phyloP scores from a whole-genome alignment of 37 sponge, comb jelly and placozoan genomes.

The Spongilla lacustris region DNA sequence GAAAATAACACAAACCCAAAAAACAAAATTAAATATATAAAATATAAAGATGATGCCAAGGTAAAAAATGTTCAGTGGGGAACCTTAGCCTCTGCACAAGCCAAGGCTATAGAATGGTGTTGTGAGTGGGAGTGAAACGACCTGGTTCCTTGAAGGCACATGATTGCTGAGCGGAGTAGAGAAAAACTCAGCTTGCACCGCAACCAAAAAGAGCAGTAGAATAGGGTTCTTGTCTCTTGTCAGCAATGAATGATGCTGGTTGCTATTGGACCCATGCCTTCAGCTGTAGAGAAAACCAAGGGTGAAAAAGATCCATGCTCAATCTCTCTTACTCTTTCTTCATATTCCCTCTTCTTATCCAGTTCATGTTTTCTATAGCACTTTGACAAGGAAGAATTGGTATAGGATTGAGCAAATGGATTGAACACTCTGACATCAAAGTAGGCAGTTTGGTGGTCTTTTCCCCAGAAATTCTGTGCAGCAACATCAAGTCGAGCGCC shows the following conservation, averaged over 20 bases:
- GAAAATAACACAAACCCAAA: too few relatives aligned
- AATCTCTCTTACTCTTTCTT: constrained; percentile 4
- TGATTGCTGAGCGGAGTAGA: neutral
- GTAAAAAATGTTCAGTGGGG: too few relatives aligned
- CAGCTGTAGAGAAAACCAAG: neutral
- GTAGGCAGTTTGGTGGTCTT: constrained; percentile 12
- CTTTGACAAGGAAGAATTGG: neutral
- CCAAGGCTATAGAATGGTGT: too few relatives aligned
- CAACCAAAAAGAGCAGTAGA: neutral
- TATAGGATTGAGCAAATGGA: constrained; percentile 26
- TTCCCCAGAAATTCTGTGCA: too few relatives aligned
- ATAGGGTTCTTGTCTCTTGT: too few relatives aligned
- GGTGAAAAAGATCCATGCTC: neutral
- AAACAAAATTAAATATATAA: too few relatives aligned
- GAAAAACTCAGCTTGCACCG: neutral
- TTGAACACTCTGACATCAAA: constrained; percentile 62
- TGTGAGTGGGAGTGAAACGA: neutral
- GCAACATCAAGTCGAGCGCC: too few relatives aligned
- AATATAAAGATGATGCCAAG: too few relatives aligned
- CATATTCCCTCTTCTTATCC: constrained; percentile 7
- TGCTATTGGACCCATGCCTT: neutral
- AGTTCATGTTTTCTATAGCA: constrained; percentile 4
- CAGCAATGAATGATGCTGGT: neutral
- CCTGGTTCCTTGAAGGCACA: neutral
- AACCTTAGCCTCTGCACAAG: too few relatives aligned